Percentiles rank a stretch among this genome's conserved stretches.
Evolutionary conservation across 2,888 invertebrate species (phyloP).

Genomic region (Napeogenes sylphis): DNA sequence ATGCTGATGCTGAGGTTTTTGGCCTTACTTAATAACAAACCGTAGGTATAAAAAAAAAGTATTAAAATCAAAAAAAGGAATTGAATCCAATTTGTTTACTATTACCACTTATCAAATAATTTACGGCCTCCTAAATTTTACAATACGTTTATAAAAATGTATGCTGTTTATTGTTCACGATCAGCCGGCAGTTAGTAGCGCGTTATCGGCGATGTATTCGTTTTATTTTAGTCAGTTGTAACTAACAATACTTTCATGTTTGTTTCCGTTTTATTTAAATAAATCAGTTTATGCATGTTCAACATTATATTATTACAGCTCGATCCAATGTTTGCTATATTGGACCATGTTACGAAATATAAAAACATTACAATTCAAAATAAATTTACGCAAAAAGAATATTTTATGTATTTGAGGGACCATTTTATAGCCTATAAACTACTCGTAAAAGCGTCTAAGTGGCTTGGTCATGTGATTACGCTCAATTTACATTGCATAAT

Average conservation of each 20-base stretch:
- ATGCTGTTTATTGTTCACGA: background rate
- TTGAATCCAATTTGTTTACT: no score
- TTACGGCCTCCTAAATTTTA: no score
- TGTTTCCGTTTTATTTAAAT: constrained; percentile 1
- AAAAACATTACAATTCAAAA: background rate
- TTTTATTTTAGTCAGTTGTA: background rate
- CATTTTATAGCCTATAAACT: constrained; percentile 7
- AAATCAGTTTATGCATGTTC: background rate
- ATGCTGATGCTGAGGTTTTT: no score
- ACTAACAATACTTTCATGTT: constrained; percentile 1
- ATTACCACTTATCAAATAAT: no score
- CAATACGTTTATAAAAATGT: no score
- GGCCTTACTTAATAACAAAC: no score
- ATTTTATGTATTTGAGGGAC: constrained; percentile 1
- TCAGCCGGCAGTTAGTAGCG: background rate
- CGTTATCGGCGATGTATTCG: background rate
- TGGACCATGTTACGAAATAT: background rate
- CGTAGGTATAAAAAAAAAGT: no score
- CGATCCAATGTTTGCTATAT: background rate
- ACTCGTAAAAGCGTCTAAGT: constrained; percentile 6
- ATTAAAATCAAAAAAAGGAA: no score
- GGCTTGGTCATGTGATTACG: constrained; percentile 6
- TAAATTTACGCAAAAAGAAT: constrained; percentile 1
- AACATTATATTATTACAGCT: background rate
- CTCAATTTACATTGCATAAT: constrained; percentile 6